These are phyloP conservation scores for Bungarus multicinctus DNA, from an alignment of 2,113 vertebrate genomes.

Conservation along the genomic window DNA sequence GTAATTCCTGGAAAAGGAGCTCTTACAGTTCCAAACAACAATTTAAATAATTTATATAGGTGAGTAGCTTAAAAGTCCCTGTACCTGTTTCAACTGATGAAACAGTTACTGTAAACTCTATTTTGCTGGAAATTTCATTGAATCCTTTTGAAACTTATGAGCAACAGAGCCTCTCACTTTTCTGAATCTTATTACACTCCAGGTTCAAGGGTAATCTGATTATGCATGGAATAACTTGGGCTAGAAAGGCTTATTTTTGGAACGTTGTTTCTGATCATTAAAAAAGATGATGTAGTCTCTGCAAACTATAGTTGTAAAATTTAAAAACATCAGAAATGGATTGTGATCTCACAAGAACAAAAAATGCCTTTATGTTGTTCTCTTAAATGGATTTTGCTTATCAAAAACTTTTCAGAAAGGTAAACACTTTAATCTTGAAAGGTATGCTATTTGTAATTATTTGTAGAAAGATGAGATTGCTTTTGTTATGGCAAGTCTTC, in stretches of 20 bases:
- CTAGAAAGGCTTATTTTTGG: background rate
- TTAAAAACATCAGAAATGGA: background rate
- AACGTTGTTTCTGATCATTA: background rate
- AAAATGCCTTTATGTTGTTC: slow-evolving; percentile 36
- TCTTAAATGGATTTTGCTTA: slow-evolving; percentile 31
- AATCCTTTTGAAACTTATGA: background rate
- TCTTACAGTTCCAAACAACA: background rate
- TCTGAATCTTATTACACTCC: background rate
- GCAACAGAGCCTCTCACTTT: background rate
- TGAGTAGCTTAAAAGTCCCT: background rate
- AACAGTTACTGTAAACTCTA: background rate
- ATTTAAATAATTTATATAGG: background rate
- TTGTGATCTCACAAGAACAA: slow-evolving; percentile 4
- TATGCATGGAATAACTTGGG: background rate
- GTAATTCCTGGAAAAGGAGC: background rate
- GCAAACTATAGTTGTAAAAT: background rate
- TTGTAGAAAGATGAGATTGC: slow-evolving; percentile 79
- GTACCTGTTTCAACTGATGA: background rate
- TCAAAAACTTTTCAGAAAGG: slow-evolving; percentile 34
- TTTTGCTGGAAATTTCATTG: background rate
- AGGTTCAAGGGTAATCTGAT: background rate
- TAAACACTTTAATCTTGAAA: slow-evolving; percentile 45
- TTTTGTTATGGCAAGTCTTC: slow-evolving; percentile 82
- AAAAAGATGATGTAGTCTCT: background rate
- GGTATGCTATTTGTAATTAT: slow-evolving; percentile 56